Evolutionary conservation across 2,888 invertebrate species (phyloP).

Genomic region (Agrochola macilenta): DNA sequence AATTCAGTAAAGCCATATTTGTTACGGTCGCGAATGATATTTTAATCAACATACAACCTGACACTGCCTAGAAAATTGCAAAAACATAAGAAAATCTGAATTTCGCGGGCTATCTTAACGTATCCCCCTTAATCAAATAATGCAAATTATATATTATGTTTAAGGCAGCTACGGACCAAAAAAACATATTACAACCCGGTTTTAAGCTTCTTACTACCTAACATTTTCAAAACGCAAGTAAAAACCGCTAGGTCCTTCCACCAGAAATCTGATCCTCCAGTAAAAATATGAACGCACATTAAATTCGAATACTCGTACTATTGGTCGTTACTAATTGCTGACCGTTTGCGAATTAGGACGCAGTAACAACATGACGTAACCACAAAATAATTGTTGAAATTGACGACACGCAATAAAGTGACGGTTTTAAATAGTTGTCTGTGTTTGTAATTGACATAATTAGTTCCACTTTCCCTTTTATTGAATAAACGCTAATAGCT

Average conservation of each 20-base stretch:
- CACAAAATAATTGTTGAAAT: constrained; percentile 40
- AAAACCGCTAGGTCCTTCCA: constrained; percentile 31
- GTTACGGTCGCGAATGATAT: too few species aligned
- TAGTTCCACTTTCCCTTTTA: constrained; percentile 18
- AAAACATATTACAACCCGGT: background rate
- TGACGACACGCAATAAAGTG: constrained; percentile 33
- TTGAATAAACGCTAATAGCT: background rate
- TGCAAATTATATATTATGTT: too few species aligned
- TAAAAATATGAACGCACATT: constrained; percentile 36
- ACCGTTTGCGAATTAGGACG: constrained; percentile 46
- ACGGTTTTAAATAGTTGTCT: constrained; percentile 4
- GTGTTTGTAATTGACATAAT: constrained; percentile 31
- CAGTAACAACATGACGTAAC: constrained; percentile 38
- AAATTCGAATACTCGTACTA: constrained; percentile 55
- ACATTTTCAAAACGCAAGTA: background rate
- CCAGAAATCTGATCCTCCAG: constrained; percentile 15
- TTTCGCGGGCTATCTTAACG: too few species aligned
- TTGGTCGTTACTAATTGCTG: constrained; percentile 28
- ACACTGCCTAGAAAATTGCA: too few species aligned
- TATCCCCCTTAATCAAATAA: too few species aligned
- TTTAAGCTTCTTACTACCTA: too few species aligned
- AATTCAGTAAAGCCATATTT: too few species aligned
- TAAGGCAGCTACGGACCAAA: background rate
- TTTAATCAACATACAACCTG: too few species aligned
- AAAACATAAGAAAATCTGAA: too few species aligned